Percentiles rank a stretch among this genome's conserved stretches.
Conservation (phyloP, 2,113 vertebrate species). For the Caranx melampygus region DNA sequence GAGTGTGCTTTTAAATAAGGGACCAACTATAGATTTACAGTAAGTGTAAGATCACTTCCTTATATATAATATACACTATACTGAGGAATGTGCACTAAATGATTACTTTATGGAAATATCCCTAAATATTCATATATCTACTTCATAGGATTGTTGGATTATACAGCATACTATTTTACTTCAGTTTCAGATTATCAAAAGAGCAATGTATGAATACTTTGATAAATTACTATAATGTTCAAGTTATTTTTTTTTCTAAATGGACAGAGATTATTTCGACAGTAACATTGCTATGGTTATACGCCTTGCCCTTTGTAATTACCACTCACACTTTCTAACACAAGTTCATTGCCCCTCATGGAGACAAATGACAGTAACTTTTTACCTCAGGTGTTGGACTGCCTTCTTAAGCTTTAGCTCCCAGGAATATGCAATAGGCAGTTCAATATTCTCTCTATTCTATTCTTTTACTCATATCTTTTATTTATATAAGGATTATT, state of each 20-base stretch:
- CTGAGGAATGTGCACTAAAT: background rate
- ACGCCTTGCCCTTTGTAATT: constrained; percentile 11
- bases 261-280: background rate
- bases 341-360: background rate
- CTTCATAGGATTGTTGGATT: background rate
- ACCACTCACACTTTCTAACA: constrained; percentile 2
- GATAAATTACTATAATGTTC: fast-evolving
- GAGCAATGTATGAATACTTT: background rate
- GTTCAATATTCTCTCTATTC: too few species aligned
- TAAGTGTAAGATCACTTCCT: background rate
- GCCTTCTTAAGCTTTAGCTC: too few species aligned
- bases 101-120: background rate
- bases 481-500: too few species aligned
- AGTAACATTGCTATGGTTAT: background rate
- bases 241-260: background rate
- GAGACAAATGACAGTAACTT: background rate
- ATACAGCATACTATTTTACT: background rate
- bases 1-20: background rate
- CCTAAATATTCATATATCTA: background rate
- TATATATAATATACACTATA: background rate
- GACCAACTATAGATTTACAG: too few species aligned
- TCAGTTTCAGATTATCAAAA: background rate
- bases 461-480: too few species aligned
- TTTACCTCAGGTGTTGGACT: too few species aligned
- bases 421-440: too few species aligned